Conservation (phyloP, 2,888 invertebrate species). For the Margaritifera margaritifera region DNA sequence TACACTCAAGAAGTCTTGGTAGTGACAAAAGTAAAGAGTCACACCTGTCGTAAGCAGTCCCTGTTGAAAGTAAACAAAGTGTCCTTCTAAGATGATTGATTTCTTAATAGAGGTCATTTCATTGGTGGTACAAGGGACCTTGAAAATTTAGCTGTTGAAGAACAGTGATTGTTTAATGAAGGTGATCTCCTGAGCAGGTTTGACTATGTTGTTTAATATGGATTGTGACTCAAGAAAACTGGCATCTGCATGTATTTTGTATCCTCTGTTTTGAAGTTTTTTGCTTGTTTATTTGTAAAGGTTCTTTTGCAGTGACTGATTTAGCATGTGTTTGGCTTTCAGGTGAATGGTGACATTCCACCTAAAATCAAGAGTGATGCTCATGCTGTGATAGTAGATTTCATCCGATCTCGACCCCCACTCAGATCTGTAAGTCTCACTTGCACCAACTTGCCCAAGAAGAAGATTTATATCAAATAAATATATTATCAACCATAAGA, state of each 20-base stretch:
- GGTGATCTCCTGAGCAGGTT: neutral
- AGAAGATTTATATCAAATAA: too few relatives aligned
- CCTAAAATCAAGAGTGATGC: slow-evolving; percentile 91
- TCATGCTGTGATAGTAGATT: slow-evolving; percentile 95
- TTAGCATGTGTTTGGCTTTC: slow-evolving; percentile 10
- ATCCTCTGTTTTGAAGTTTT: neutral
- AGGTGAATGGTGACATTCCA: slow-evolving; percentile 85
- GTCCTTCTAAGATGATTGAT: neutral
- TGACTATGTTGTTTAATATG: neutral
- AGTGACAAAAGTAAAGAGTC: too few relatives aligned
- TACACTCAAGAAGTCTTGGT: too few relatives aligned
- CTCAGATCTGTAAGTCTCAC: slow-evolving; percentile 82
- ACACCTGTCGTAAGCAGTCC: too few relatives aligned
- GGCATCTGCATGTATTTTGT: slow-evolving; percentile 9
- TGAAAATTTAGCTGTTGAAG: too few relatives aligned
- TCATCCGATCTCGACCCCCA: slow-evolving; percentile 95
- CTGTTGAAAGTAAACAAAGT: neutral
- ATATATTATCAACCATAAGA: too few relatives aligned
- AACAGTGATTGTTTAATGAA: too few relatives aligned
- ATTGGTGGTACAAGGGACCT: too few relatives aligned
- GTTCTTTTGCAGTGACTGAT: neutral
- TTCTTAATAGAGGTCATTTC: too few relatives aligned
- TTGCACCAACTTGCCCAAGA: too few relatives aligned
- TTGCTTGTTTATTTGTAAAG: neutral
- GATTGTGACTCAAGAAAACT: too few relatives aligned